These are phyloP conservation scores for Corydoras maculifer DNA, from an alignment of 2,113 vertebrate genomes.

Conservation along the genomic window DNA sequence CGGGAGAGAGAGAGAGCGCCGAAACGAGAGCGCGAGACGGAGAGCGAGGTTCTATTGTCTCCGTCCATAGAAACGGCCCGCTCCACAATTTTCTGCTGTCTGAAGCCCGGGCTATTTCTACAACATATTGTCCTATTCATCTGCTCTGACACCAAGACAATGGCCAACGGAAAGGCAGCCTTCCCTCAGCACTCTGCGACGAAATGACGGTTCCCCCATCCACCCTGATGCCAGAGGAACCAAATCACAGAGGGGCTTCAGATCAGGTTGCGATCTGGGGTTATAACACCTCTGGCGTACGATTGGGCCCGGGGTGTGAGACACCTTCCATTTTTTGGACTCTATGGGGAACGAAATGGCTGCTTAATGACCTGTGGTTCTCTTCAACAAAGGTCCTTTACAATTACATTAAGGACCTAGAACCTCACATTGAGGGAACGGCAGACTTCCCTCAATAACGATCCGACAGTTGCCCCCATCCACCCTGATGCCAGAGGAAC, in stretches of 20 bases:
- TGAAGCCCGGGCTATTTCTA: conserved; percentile 34
- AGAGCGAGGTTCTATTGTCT: conserved; percentile 15
- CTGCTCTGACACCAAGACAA: conserved; percentile 44
- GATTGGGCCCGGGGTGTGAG: not conserved
- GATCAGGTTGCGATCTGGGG: not conserved
- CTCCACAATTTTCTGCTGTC: conserved; percentile 26
- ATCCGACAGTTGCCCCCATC: conserved; percentile 36
- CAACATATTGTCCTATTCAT: conserved; percentile 49
- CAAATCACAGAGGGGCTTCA: not conserved
- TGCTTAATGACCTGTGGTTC: not conserved
- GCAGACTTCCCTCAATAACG: conserved; percentile 37
- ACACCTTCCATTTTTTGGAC: not conserved
- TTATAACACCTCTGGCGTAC: not conserved
- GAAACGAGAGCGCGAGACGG: not conserved
- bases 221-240: conserved; percentile 10
- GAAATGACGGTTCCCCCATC: conserved; percentile 36
- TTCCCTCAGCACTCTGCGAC: conserved; percentile 35
- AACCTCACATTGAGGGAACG: conserved; percentile 25
- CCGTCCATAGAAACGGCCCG: conserved; percentile 14
- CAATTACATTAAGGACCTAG: not conserved
- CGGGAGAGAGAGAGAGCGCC: not conserved
- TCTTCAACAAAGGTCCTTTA: not conserved
- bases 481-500: conserved; percentile 9
- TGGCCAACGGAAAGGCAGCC: conserved; percentile 42
- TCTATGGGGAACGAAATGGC: not conserved